Percentiles rank a stretch among this genome's conserved stretches.
phyloP scores from a whole-genome alignment of 2,113 vertebrate genomes.

The Brachyistius frenatus region DNA sequence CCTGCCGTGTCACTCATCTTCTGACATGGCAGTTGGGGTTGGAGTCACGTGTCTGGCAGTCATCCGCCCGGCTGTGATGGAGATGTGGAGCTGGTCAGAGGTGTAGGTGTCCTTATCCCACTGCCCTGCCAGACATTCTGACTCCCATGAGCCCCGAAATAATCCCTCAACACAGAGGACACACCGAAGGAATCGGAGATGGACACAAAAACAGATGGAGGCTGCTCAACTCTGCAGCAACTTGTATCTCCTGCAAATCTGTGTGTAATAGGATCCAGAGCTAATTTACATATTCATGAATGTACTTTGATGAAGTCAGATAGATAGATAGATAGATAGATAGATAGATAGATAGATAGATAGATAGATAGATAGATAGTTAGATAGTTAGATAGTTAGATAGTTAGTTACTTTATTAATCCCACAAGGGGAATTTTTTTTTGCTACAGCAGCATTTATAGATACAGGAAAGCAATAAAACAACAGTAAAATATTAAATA shows the following conservation, averaged over 20 bases:
- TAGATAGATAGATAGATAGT: no score
- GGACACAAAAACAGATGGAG: constrained; percentile 16
- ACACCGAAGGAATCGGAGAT: constrained; percentile 7
- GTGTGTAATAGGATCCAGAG: neutral
- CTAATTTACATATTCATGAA: constrained; percentile 21
- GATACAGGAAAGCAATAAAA: no score
- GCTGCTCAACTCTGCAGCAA: neutral
- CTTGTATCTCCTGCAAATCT: constrained; percentile 5
- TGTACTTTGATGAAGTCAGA: constrained; percentile 14
- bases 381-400: no score
- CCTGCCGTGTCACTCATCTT: constrained; percentile 44
- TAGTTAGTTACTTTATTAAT: no score
- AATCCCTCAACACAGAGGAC: constrained; percentile 27
- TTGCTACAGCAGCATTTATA: no score
- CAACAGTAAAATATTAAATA: no score
- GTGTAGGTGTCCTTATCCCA: constrained; percentile 18
- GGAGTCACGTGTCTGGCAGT: constrained; percentile 34
- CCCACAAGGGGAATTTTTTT: no score
- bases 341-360: no score
- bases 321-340: no score
- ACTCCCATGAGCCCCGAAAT: constrained; percentile 62
- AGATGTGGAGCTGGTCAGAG: constrained; percentile 4
- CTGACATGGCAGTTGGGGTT: constrained; percentile 1
- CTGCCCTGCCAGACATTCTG: constrained; percentile 60
- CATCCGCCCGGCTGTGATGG: neutral